Percentiles rank a stretch among this genome's conserved stretches.
Conservation (phyloP, 2,888 invertebrate species). For the Rhagonycha lutea region DNA sequence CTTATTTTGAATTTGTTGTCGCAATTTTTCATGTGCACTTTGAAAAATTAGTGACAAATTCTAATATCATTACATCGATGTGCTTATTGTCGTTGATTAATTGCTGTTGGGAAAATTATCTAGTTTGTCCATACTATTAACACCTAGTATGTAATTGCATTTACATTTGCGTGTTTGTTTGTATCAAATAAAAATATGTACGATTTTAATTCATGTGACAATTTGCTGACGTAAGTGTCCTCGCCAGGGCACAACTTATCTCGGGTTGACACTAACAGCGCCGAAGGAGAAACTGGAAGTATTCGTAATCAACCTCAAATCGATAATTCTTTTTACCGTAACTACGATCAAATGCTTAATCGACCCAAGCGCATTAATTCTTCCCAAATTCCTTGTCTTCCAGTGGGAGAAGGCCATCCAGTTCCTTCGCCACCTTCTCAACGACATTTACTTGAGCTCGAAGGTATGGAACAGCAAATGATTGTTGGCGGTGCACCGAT, state of each 20-base stretch:
- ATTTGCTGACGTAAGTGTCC: constrained; percentile 43
- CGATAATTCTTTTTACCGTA: constrained; percentile 76
- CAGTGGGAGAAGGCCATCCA: constrained; percentile 49
- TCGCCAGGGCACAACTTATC: constrained; percentile 87
- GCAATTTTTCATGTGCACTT: constrained; percentile 26
- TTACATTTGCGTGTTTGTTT: constrained; percentile 17
- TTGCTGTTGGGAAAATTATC: constrained; percentile 16
- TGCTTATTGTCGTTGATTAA: constrained; percentile 20
- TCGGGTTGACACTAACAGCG: constrained; percentile 85
- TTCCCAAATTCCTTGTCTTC: constrained; percentile 58
- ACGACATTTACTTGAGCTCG: constrained; percentile 45
- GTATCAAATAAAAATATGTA: constrained; percentile 45
- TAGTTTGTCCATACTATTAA: constrained; percentile 6
- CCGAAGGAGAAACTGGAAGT: constrained; percentile 65
- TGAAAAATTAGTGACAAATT: constrained; percentile 22
- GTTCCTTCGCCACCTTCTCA: constrained; percentile 47
- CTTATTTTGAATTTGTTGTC: constrained; percentile 44
- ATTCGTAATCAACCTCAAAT: constrained; percentile 71
- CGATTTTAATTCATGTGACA: constrained; percentile 39
- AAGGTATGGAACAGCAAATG: constrained; percentile 37
- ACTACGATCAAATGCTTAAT: constrained; percentile 71
- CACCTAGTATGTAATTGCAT: constrained; percentile 13
- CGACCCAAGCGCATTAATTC: constrained; percentile 60
- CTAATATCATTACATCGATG: constrained; percentile 17
- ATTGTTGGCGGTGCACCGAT: constrained; percentile 43